A percentile compares a stretch with the other conserved stretches of the same genome.
phyloP scores from a whole-genome alignment of 1,140 invertebrate species.

The Listronotus oregonensis region DNA sequence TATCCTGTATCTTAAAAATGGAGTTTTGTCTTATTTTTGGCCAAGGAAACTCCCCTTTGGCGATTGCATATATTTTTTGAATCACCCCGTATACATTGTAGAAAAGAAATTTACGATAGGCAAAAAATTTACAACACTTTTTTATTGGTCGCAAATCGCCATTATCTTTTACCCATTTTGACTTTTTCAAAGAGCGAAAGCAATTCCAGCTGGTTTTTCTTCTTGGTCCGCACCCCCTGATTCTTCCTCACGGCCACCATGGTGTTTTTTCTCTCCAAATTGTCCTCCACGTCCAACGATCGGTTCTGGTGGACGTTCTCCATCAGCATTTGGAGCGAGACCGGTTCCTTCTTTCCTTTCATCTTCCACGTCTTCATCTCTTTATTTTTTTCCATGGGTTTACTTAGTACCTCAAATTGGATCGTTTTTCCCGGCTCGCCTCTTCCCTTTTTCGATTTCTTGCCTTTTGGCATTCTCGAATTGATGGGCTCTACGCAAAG shows the following conservation, averaged over 20 bases:
- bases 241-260: background rate
- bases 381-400: background rate
- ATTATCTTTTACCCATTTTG: conserved; percentile 13
- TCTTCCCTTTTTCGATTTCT: background rate
- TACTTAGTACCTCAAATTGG: background rate
- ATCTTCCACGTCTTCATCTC: too few relatives aligned
- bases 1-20: too few relatives aligned
- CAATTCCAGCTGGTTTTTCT: conserved; percentile 1
- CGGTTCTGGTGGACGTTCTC: background rate
- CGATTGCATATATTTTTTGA: too few relatives aligned
- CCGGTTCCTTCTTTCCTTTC: background rate
- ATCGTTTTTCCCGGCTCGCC: background rate
- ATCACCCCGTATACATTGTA: too few relatives aligned
- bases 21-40: too few relatives aligned
- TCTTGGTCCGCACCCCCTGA: background rate
- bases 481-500: conserved; percentile 14
- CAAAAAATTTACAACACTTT: too few relatives aligned
- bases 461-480: background rate
- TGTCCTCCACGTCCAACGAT: background rate
- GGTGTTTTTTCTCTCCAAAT: background rate
- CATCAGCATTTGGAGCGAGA: background rate
- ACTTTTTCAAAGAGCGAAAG: conserved; percentile 14
- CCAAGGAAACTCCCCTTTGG: too few relatives aligned
- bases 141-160: too few relatives aligned
- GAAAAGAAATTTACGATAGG: too few relatives aligned